These are phyloP conservation scores for Mythimna lalbum DNA, from an alignment of 2,888 invertebrate species.

Conservation along the genomic window DNA sequence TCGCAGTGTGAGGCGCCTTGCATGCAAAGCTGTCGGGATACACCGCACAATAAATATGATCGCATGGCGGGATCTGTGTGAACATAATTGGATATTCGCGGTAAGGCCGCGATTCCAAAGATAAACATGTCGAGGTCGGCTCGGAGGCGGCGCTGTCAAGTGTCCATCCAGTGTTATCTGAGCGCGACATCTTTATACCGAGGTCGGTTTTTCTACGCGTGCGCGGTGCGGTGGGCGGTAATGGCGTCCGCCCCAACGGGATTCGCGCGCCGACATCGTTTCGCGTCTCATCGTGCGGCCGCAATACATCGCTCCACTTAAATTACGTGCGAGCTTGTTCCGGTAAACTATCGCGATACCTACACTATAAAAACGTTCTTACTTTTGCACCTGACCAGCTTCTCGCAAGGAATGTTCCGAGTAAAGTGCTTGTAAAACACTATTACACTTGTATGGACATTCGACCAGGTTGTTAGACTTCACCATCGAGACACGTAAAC, in stretches of 20 bases:
- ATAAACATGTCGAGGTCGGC: constrained; percentile 76
- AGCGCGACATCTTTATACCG: constrained; percentile 84
- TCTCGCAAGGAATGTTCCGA: constrained; percentile 49
- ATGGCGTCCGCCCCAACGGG: constrained; percentile 89
- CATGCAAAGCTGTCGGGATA: constrained; percentile 76
- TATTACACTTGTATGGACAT: constrained; percentile 59
- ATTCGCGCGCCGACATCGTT: constrained; percentile 87
- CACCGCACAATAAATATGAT: constrained; percentile 75
- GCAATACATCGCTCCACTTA: constrained; percentile 89
- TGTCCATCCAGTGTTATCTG: constrained; percentile 85
- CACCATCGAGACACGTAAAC: constrained; percentile 50
- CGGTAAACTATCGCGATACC: constrained; percentile 82
- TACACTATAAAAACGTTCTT: constrained; percentile 75
- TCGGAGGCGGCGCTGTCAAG: constrained; percentile 80
- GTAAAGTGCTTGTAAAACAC: constrained; percentile 54
- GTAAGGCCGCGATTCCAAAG: constrained; percentile 79
- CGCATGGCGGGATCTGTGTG: constrained; percentile 76
- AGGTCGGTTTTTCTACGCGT: constrained; percentile 87
- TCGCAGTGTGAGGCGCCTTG: constrained; percentile 70
- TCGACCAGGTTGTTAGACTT: constrained; percentile 48
- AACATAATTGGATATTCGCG: constrained; percentile 84
- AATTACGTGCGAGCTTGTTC: constrained; percentile 87
- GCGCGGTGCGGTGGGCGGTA: constrained; percentile 88
- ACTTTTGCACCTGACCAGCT: constrained; percentile 65
- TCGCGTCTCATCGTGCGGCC: constrained; percentile 88